Evolutionary conservation across 2,113 vertebrate species (phyloP), one percentile per base, ranked within the genome.

Genomic region (Sturnus vulgaris): DNA sequence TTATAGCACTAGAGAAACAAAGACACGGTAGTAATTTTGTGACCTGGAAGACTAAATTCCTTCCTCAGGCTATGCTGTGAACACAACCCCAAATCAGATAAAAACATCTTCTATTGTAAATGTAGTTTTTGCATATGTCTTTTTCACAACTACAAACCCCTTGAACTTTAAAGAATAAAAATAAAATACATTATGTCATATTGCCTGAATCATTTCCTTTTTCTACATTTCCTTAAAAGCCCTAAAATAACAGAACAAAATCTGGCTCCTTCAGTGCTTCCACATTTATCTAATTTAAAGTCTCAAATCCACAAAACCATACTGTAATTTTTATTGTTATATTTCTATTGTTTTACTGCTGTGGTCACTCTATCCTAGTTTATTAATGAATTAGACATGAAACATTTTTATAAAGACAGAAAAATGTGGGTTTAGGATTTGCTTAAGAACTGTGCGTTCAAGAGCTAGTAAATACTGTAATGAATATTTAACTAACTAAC

Each of bases 111-210:
- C 42, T 69, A 22, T 22, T 75, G 55, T 27, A 73, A 95, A 27
- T 79, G 52, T 7, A 59, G 94, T 73, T 97, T 97, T 92, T 95
- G 71, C 82, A 88, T 90, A 93, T 69, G 96, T 97, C 97, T 97
- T 96, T 85, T 93, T 96, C 90, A 98, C 93, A 97, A 96, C 96
- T 96, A 82, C n/a, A 92, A 91, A 88, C 65, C 47, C 82, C 95
- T 24, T 94, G 47, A 82, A 96, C 97, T 94, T 94, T 35, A 57
- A 90, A 92, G 79, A 95, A 93, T 97, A 98, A 98, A 98, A 98
- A 99, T 98, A 99, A 96, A 87, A 92, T 44, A 91, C 61, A 95
- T 97, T 92, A 92, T 82, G 19, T 98, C 97, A 93, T 68, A 92
- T 49, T 90, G 92, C 92, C 94, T 83, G 70, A 96, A 92, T 86